Evolutionary conservation across 2,113 vertebrate species (phyloP).

Genomic region (Triplophysa tibetana): DNA sequence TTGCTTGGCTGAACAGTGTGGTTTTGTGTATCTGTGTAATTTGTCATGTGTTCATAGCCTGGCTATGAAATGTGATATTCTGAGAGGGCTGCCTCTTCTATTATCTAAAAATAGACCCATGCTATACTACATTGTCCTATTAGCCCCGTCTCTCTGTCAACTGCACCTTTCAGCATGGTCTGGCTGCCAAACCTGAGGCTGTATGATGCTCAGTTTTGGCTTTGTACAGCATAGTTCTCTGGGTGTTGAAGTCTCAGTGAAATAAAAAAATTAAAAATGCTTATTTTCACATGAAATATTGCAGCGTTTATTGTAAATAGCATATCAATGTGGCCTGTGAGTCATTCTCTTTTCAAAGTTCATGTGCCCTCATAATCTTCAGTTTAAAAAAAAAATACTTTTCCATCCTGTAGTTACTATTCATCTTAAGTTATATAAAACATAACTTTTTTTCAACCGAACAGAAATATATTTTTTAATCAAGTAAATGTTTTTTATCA

Average conservation of each 20-base stretch:
- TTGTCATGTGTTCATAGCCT: conserved; percentile 16
- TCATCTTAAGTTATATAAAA: too few relatives aligned
- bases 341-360: too few relatives aligned
- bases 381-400: too few relatives aligned
- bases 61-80: conserved; percentile 37
- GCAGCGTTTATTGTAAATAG: too few relatives aligned
- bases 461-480: too few relatives aligned
- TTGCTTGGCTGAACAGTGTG: conserved; percentile 21
- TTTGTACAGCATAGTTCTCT: neutral
- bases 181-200: neutral
- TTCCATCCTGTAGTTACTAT: too few relatives aligned
- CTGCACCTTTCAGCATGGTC: neutral
- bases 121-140: conserved; percentile 16
- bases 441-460: too few relatives aligned
- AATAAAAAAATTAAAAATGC: too few relatives aligned
- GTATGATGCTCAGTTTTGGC: neutral
- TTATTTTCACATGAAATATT: too few relatives aligned
- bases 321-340: too few relatives aligned
- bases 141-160: conserved; percentile 2
- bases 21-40: conserved; percentile 37
- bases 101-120: conserved; percentile 35
- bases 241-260: neutral
- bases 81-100: conserved; percentile 31
- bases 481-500: too few relatives aligned
- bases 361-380: too few relatives aligned